Conservation (phyloP, 2,113 vertebrate genomes). For the Fukomys damarensis region DNA sequence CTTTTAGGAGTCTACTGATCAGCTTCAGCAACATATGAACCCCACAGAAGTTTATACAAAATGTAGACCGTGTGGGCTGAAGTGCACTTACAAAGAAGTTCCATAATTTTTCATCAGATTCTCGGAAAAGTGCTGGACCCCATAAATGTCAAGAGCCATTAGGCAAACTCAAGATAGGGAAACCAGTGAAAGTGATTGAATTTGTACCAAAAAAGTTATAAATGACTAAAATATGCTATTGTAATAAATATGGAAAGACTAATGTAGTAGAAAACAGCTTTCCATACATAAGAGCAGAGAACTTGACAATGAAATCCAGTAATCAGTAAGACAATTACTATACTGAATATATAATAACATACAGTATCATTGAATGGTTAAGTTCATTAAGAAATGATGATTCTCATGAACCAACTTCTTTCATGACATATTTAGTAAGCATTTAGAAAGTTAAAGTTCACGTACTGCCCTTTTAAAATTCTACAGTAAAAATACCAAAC, state of each 20-base stretch:
- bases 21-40: not conserved
- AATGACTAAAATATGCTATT: not conserved
- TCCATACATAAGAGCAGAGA: not conserved
- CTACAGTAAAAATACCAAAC: not conserved
- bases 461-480: not conserved
- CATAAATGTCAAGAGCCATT: slow-evolving; percentile 40
- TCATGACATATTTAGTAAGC: not conserved
- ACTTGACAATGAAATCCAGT: not conserved
- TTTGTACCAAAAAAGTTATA: slow-evolving; percentile 4
- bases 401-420: not conserved
- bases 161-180: slow-evolving; percentile 16
- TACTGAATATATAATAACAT: not conserved
- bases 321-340: not conserved
- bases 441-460: not conserved
- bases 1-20: not conserved
- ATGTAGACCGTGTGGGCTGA: not conserved
- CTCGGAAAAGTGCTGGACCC: not conserved
- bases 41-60: not conserved
- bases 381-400: not conserved
- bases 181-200: slow-evolving; percentile 34
- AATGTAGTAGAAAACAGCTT: not conserved
- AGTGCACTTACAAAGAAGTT: slow-evolving; percentile 1
- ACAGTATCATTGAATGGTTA: not conserved
- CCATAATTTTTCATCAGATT: not conserved
- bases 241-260: not conserved